Percentiles rank a stretch among this genome's conserved stretches.
Evolutionary conservation across 2,797 vertebrate species (phyloP).

Genomic region (Phalloptychus januarius): DNA sequence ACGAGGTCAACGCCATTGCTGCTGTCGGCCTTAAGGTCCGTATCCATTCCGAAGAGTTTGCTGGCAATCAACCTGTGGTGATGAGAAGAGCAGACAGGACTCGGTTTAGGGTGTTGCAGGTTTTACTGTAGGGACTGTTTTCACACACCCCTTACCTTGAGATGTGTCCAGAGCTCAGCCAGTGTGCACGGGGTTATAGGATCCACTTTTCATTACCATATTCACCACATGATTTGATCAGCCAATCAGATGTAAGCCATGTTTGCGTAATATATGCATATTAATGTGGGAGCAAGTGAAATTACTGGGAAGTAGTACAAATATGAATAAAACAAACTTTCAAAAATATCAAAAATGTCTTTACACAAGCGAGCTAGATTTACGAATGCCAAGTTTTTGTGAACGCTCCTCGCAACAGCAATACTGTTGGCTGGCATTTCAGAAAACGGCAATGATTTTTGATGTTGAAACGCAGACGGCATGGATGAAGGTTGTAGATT

Average conservation of each 20-base stretch:
- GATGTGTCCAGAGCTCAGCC: not conserved
- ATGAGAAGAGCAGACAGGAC: not conserved
- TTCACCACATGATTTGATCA: not conserved
- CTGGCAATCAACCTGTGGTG: not conserved
- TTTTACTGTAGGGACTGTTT: not conserved
- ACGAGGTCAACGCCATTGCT: not conserved
- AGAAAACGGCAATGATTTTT: not conserved
- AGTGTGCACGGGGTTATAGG: constrained; percentile 3
- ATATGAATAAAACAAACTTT: not conserved
- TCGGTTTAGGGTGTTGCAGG: not conserved
- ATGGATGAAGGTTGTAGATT: not conserved
- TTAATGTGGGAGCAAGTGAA: not conserved
- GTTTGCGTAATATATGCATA: not conserved
- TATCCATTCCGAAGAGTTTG: not conserved
- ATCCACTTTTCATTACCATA: not conserved
- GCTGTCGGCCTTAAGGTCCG: not conserved
- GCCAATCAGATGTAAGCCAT: constrained; percentile 10
- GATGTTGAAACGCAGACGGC: no score
- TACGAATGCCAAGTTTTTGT: no score
- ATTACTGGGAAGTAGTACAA: not conserved
- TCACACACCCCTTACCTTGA: not conserved
- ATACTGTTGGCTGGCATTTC: not conserved
- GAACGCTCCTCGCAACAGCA: no score
- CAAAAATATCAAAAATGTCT: no score
- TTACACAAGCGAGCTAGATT: not conserved